A percentile compares a stretch with the other conserved stretches of the same genome.
Conservation (phyloP, 2,113 vertebrate genomes). For the Grammomys dolichurus region DNA sequence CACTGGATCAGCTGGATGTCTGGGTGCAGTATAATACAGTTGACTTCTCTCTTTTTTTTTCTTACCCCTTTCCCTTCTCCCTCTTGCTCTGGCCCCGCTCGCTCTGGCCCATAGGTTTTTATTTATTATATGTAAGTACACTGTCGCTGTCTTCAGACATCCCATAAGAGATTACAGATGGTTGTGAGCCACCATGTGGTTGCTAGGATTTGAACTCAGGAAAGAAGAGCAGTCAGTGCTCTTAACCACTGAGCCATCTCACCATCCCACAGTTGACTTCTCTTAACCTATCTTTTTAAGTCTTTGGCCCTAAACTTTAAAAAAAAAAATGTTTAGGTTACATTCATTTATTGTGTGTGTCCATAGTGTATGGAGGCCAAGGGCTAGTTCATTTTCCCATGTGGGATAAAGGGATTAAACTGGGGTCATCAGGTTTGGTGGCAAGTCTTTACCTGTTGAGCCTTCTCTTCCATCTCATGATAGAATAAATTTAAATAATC, state of each 20-base stretch:
- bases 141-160: no score
- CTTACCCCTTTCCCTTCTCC: no score
- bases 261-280: neutral
- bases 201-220: no score
- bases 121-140: no score
- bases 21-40: constrained; percentile 42
- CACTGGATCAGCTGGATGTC: neutral
- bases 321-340: neutral
- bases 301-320: constrained; percentile 36
- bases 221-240: no score
- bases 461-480: neutral
- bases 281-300: constrained; percentile 55
- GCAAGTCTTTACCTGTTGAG: neutral
- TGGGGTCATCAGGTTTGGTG: neutral
- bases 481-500: constrained; percentile 15
- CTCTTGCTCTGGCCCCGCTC: no score
- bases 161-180: no score
- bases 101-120: no score
- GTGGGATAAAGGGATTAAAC: neutral
- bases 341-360: neutral
- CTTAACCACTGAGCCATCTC: no score
- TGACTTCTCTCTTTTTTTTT: neutral
- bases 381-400: neutral
- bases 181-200: no score
- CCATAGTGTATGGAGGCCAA: neutral